A percentile compares a stretch with the other conserved stretches of the same genome.
These are phyloP conservation scores for Plagiodera versicolora DNA, from an alignment of 2,888 invertebrate species.

Conservation along the genomic window DNA sequence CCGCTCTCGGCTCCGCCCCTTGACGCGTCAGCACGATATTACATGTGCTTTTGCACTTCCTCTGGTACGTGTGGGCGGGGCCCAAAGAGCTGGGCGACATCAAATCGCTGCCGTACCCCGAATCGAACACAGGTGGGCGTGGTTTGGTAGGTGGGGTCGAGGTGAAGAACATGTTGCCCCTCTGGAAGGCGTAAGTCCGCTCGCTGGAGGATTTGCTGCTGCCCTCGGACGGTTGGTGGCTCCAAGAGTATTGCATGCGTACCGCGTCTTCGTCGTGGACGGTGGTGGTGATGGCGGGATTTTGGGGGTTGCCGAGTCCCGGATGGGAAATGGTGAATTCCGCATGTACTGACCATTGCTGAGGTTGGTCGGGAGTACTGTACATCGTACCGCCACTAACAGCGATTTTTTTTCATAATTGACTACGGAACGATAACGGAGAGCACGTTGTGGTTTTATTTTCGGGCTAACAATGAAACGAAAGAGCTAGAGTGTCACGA, in stretches of 20 bases:
- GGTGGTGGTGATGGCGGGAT: constrained; percentile 50
- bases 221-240: constrained; percentile 19
- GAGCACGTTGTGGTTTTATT: not conserved
- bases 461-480: constrained; percentile 3
- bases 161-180: constrained; percentile 60
- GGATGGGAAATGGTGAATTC: constrained; percentile 66
- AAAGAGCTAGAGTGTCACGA: constrained; percentile 19
- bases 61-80: constrained; percentile 51
- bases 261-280: constrained; percentile 58
- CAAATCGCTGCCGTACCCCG: constrained; percentile 62
- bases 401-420: not conserved
- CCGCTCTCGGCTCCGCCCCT: constrained; percentile 32
- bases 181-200: constrained; percentile 54
- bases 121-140: constrained; percentile 47
- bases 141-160: constrained; percentile 53
- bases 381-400: constrained; percentile 23
- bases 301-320: constrained; percentile 50
- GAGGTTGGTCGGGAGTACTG: constrained; percentile 51
- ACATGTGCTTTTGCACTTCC: constrained; percentile 68
- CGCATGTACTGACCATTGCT: constrained; percentile 71
- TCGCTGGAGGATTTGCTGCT: constrained; percentile 22
- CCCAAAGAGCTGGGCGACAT: constrained; percentile 52
- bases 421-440: not conserved
- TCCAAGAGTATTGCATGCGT: constrained; percentile 60
- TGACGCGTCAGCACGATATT: constrained; percentile 64